Percentiles rank a stretch among this genome's conserved stretches.
phyloP scores from a whole-genome alignment of 1,140 invertebrate genomes.

The Pemphigus obesinymphae region DNA sequence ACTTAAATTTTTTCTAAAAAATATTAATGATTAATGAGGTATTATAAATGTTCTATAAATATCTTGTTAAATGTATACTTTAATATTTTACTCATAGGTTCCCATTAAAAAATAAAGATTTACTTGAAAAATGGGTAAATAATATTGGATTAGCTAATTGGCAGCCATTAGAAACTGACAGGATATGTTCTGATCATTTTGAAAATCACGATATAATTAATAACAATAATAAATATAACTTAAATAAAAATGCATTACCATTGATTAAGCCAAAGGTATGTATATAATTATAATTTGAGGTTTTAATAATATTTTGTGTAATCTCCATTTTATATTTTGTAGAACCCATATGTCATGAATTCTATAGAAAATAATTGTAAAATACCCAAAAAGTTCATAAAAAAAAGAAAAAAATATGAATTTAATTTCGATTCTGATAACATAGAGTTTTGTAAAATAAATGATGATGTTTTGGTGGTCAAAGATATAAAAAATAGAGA shows the following conservation, averaged over 20 bases:
- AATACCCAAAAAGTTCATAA: too few species aligned
- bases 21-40: too few species aligned
- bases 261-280: not conserved
- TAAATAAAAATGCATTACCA: not conserved
- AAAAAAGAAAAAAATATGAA: too few species aligned
- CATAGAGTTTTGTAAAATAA: too few species aligned
- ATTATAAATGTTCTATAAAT: not conserved
- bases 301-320: not conserved
- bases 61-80: not conserved
- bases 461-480: too few species aligned
- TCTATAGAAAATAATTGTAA: too few species aligned
- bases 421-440: too few species aligned
- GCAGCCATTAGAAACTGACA: not conserved
- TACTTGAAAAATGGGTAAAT: not conserved
- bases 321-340: not conserved
- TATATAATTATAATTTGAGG: not conserved
- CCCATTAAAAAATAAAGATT: not conserved
- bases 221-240: not conserved
- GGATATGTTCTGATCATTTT: constrained; percentile 21
- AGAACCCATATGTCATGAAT: not conserved
- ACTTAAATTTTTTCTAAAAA: too few species aligned
- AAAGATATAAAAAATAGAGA: too few species aligned
- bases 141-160: not conserved
- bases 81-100: not conserved
- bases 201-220: not conserved